Evolutionary conservation across 92 coral and sea anemone species (phyloP).

Genomic region (Ricordea florida): DNA sequence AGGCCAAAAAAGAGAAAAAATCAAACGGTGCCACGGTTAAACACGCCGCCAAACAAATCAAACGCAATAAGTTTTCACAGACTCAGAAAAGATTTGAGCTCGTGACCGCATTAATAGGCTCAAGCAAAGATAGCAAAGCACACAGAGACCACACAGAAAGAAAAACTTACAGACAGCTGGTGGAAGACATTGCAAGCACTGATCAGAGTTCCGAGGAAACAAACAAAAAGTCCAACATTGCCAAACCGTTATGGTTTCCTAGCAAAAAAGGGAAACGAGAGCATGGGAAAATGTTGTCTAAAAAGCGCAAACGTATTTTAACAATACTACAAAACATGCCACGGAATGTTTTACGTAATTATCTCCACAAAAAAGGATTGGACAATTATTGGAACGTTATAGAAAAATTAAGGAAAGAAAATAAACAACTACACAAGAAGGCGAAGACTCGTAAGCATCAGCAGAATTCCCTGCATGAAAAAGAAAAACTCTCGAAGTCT

Average conservation of each 20-base stretch:
- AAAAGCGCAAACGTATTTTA: constrained; percentile 13
- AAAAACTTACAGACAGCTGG: constrained; percentile 13
- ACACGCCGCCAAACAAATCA: neutral
- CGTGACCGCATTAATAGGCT: constrained; percentile 21
- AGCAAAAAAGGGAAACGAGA: neutral
- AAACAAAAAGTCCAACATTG: constrained; percentile 19
- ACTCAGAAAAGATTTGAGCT: constrained; percentile 23
- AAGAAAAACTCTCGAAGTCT: no score
- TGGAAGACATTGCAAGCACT: constrained; percentile 6
- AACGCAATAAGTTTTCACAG: neutral
- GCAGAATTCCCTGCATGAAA: neutral
- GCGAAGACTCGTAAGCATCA: neutral
- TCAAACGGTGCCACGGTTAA: neutral
- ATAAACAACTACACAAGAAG: neutral
- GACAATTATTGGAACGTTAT: constrained; percentile 59
- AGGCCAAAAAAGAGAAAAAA: neutral
- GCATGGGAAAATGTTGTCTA: neutral
- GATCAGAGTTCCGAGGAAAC: constrained; percentile 6
- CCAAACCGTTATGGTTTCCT: neutral
- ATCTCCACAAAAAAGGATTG: constrained; percentile 47
- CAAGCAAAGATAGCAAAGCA: neutral
- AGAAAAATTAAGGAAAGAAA: constrained; percentile 2
- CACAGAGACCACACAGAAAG: neutral
- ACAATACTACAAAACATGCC: constrained; percentile 43
- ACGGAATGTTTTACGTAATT: constrained; percentile 28